phyloP scores from a whole-genome alignment of 1,140 invertebrate genomes.

The Drosophila lowei region DNA sequence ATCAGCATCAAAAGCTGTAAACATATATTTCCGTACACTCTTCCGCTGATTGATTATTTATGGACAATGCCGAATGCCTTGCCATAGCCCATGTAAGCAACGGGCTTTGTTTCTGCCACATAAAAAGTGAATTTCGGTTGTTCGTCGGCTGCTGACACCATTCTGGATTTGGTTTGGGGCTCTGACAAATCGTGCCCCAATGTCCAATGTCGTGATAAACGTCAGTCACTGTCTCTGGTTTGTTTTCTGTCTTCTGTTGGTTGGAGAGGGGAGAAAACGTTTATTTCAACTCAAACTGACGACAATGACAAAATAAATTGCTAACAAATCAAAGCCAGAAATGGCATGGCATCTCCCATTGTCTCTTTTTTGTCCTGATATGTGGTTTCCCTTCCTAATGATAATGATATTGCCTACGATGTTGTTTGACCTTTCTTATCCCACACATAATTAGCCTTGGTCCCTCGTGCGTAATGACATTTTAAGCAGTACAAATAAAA shows the following conservation, averaged over 20 bases:
- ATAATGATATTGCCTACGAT: constrained; percentile 23
- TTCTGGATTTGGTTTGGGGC: constrained; percentile 5
- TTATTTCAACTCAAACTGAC: constrained; percentile 67
- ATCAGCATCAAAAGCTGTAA: constrained; percentile 27
- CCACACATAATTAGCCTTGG: constrained; percentile 56
- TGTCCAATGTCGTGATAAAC: constrained; percentile 67
- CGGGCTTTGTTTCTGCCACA: constrained; percentile 47
- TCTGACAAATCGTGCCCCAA: constrained; percentile 71
- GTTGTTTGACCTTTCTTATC: constrained; percentile 22
- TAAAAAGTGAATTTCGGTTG: constrained; percentile 71
- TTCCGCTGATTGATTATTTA: constrained; percentile 51
- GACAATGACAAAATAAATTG: constrained; percentile 72
- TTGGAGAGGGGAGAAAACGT: constrained; percentile 37
- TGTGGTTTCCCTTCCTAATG: constrained; percentile 6
- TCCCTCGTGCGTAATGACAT: constrained; percentile 54
- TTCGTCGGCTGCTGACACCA: constrained; percentile 16
- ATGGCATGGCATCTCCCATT: constrained; percentile 28
- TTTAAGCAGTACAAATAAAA: constrained; percentile 78
- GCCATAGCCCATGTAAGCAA: constrained; percentile 30
- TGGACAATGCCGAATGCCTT: constrained; percentile 36
- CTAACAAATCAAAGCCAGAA: constrained; percentile 52
- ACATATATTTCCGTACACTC: constrained; percentile 38
- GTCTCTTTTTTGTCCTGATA: constrained; percentile 15
- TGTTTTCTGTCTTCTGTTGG: constrained; percentile 15
- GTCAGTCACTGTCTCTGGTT: constrained; percentile 59